Evolutionary conservation across 2,888 invertebrate species (phyloP).

Genomic region (Amphipoea lucens): DNA sequence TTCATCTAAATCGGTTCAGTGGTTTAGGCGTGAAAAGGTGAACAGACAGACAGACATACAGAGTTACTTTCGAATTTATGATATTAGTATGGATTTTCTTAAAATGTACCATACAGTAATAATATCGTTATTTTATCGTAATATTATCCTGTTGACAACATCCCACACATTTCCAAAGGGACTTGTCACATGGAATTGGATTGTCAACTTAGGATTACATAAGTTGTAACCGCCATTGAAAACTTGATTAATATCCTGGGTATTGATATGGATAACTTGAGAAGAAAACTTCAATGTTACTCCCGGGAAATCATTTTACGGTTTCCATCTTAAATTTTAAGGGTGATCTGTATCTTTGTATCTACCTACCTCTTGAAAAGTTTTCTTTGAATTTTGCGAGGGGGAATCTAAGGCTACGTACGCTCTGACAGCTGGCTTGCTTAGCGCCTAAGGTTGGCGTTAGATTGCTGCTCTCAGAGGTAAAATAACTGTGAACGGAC

Average conservation of each 20-base stretch:
- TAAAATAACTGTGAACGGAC: too few relatives aligned
- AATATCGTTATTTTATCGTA: conserved; percentile 6
- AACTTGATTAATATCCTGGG: conserved; percentile 60
- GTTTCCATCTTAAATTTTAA: neutral
- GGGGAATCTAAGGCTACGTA: neutral
- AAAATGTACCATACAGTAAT: neutral
- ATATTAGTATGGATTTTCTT: too few relatives aligned
- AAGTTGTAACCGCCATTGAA: conserved; percentile 61
- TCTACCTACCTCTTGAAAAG: neutral
- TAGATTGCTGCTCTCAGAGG: too few relatives aligned
- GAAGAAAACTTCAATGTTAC: conserved; percentile 36
- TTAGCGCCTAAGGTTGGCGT: too few relatives aligned
- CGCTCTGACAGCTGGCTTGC: too few relatives aligned
- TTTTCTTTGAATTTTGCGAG: conserved; percentile 10
- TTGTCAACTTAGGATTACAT: conserved; percentile 72
- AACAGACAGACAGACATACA: too few relatives aligned
- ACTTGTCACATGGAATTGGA: conserved; percentile 74
- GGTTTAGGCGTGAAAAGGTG: too few relatives aligned
- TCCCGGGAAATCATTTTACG: conserved; percentile 30
- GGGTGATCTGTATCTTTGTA: neutral
- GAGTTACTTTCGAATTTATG: too few relatives aligned
- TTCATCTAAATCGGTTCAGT: too few relatives aligned
- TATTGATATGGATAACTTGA: conserved; percentile 42
- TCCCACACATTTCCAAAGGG: conserved; percentile 61
- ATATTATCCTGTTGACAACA: conserved; percentile 9